A percentile compares a stretch with the other conserved stretches of the same genome.
Evolutionary conservation across 2,797 vertebrate genomes (phyloP).

Genomic region (Scyliorhinus canicula): DNA sequence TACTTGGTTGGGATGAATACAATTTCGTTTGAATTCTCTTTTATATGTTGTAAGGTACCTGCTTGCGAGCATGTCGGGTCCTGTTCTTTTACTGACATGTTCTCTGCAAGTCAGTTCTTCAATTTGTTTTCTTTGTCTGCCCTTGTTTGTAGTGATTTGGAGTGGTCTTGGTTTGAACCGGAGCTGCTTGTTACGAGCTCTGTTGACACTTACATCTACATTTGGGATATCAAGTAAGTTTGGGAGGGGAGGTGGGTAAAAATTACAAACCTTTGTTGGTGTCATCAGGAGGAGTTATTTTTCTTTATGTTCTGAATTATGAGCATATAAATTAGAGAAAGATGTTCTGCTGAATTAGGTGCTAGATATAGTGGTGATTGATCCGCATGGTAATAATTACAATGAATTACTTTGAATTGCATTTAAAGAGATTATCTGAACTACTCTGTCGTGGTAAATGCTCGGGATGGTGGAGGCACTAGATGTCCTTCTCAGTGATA

Average conservation of each 20-base stretch:
- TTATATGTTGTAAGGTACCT: background rate
- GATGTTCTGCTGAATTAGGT: background rate
- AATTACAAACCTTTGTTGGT: background rate
- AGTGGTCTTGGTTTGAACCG: constrained; percentile 93
- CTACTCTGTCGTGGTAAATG: background rate
- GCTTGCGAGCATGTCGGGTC: background rate
- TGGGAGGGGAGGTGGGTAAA: background rate
- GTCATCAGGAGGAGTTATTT: background rate
- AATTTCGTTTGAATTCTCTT: background rate
- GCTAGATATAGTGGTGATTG: background rate
- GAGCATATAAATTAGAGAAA: background rate
- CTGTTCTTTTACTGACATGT: background rate
- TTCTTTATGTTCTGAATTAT: background rate
- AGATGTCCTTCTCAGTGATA: background rate
- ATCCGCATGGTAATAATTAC: background rate
- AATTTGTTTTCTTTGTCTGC: constrained; percentile 27
- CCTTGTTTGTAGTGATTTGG: constrained; percentile 72
- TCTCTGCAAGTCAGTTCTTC: background rate
- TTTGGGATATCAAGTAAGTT: constrained; percentile 94
- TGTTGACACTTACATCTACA: constrained; percentile 95
- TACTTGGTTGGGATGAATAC: background rate
- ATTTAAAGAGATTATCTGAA: background rate
- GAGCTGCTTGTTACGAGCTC: constrained; percentile 91
- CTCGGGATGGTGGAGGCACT: background rate
- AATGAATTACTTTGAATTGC: background rate